Base-by-base conservation (phyloP, 2,888 invertebrate species). In the Cistogaster globosa region DNA sequence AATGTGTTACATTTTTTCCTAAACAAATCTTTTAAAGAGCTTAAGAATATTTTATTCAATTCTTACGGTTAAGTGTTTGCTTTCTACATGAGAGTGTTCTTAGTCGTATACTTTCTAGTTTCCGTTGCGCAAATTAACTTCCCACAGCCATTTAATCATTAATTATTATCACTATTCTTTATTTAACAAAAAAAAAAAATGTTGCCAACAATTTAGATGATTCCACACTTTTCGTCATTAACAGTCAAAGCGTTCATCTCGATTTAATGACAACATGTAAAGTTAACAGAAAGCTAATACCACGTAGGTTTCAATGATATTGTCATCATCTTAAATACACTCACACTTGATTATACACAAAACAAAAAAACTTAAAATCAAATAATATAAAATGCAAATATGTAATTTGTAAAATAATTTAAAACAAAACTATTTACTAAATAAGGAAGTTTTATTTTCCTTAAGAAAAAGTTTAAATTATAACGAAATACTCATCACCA, bases 401-500 rank as follows among this genome's bases (percentile, higher is more conserved):
- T 26, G 26, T 4, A 80, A 36, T 60, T 60, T 74, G 20, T 14
- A 22, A 63, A 76, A 69, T 82, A 57, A 60, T 20, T n/a, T 20
- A 60, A 62, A 55, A 14, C n/a, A 22, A 53, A 63, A 58, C 16
- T 53, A 48, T 42, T 74, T 20, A 26, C 36, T 26, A 14, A 65
- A 72, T 53, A 45, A 72, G 71, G 58, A 69, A 72, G 71, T 67
- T 42, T n/a, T 18, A 11, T 32, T 65, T 67, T 45, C 18, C 1
- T 18, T 48, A 48, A 32, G 6, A 32, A 48, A n/a, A 48, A 48
- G 63, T 78, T 68, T 58, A 72, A 72, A 78, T 78, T 79, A 57
- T 80, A 80, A 67, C 72, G 62, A 72, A 65, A 72, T 57, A 58
- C 57, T 72, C 72, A 79, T 79, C 71, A 71, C 8, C 45, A 71